A percentile compares a stretch with the other conserved stretches of the same genome.
Evolutionary conservation across 2,113 vertebrate species (phyloP).

Genomic region (Tupaia tana): DNA sequence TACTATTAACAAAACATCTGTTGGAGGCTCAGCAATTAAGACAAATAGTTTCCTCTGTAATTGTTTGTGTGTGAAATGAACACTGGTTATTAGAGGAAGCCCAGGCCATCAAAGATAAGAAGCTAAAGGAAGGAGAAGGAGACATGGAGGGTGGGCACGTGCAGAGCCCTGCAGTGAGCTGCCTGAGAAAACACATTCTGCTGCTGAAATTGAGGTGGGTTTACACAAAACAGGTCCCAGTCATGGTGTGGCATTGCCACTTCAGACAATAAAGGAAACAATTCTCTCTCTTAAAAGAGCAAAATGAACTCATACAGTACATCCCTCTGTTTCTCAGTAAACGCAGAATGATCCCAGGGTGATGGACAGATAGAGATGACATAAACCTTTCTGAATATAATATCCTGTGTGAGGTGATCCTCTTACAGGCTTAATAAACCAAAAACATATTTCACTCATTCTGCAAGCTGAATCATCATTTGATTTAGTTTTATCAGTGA

Average conservation of each 20-base stretch:
- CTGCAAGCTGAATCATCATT: background rate
- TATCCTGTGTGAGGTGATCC: background rate
- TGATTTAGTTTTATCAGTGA: slow-evolving; percentile 42
- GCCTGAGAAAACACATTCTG: background rate
- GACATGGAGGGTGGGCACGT: background rate
- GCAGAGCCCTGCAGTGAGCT: fast-evolving
- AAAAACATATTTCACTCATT: slow-evolving; percentile 2
- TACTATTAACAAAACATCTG: slow-evolving; percentile 74
- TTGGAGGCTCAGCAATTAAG: slow-evolving; percentile 66
- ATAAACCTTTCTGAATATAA: background rate
- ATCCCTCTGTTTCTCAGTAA: background rate
- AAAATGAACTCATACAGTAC: background rate
- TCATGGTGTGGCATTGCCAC: fast-evolving
- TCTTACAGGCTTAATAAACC: slow-evolving; percentile 29
- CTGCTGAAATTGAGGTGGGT: background rate
- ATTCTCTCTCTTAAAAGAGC: background rate
- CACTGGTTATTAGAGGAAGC: slow-evolving; percentile 19
- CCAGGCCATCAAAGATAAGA: background rate
- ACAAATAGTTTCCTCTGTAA: slow-evolving; percentile 72
- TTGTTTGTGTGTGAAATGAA: slow-evolving; percentile 60
- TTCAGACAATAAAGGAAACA: background rate
- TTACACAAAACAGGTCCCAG: background rate
- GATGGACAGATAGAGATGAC: background rate
- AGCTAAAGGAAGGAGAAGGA: background rate
- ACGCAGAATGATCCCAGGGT: background rate